These are phyloP conservation scores for Tilapia sparmanii DNA, from an alignment of 2,113 vertebrate genomes.

Conservation along the genomic window DNA sequence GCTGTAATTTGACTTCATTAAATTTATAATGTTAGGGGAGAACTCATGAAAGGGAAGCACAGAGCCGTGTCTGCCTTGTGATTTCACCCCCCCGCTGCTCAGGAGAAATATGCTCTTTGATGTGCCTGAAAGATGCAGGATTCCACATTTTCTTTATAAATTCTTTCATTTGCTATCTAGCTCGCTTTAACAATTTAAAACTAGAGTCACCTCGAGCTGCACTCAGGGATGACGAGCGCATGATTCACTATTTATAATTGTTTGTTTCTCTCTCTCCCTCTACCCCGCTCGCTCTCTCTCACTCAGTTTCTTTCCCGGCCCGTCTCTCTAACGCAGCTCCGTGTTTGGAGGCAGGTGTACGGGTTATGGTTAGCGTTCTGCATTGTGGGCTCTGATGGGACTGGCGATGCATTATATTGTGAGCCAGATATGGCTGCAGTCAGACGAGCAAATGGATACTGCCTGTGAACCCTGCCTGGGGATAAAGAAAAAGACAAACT, in stretches of 20 bases:
- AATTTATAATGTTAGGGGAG: slow-evolving; percentile 32
- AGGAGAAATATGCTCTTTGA: slow-evolving; percentile 49
- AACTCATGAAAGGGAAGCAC: slow-evolving; percentile 22
- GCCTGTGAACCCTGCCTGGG: not conserved
- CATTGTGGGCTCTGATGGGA: slow-evolving; percentile 60
- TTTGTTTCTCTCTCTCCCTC: not conserved
- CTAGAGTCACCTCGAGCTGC: slow-evolving; percentile 27
- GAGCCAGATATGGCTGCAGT: slow-evolving; percentile 41
- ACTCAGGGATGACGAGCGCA: not conserved
- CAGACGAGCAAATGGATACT: slow-evolving; percentile 24
- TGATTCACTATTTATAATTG: slow-evolving; percentile 28
- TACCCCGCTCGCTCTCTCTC: not conserved
- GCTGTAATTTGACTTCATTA: slow-evolving; percentile 57
- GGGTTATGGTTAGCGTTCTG: slow-evolving; percentile 54
- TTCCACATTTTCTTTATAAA: slow-evolving; percentile 36
- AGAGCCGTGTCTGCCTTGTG: slow-evolving; percentile 11
- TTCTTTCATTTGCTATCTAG: slow-evolving; percentile 48
- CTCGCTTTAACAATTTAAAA: slow-evolving; percentile 34
- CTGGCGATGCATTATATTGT: slow-evolving; percentile 58
- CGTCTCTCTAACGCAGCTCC: not conserved
- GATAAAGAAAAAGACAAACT: slow-evolving; percentile 18
- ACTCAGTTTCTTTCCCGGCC: not conserved
- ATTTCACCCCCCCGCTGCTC: slow-evolving; percentile 40
- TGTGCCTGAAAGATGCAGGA: slow-evolving; percentile 43
- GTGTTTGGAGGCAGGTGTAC: slow-evolving; percentile 49